Base-by-base conservation (phyloP, 2,888 invertebrate species). In the Prostheceraeus crozeri region DNA sequence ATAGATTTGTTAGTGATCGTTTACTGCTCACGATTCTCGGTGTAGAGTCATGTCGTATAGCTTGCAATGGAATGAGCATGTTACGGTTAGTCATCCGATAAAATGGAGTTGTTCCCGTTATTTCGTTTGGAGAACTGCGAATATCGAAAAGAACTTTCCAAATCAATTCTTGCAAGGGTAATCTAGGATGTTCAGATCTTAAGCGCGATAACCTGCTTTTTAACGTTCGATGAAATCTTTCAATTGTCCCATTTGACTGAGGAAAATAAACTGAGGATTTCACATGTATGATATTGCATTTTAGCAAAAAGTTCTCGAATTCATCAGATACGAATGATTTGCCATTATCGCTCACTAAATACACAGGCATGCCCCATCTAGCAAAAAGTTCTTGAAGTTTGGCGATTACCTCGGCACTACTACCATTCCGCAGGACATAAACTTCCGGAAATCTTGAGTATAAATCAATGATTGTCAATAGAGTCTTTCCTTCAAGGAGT, bases 41-140 rank as follows among this genome's bases (percentile, higher is more conserved):
- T n/a, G n/a, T n/a, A n/a, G n/a, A n/a, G n/a, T n/a, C n/a, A n/a
- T n/a, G n/a, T n/a, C n/a, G n/a, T n/a, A n/a, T n/a, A n/a, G n/a
- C n/a, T n/a, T n/a, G n/a, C n/a, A n/a, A n/a, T n/a, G n/a, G n/a
- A 48, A 30, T 48, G 25, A 25, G 16, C 48, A 48, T 48, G 28
- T 48, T 48, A n/a, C 48, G 25, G 28, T 30, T 6, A 19, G 48
- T 48, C 6, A 48, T 28, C 11, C 25, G 48, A 48, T 28, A 48
- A 30, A 48, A 48, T 28, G 48, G 48, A 48, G 48, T 48, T 48
- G 16, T 40, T 40, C 40, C 40, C 14, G 40, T 40, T 16, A 40
- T n/a, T 21, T 40, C 40, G 19, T 40, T 40, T n/a, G 40, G 6
- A 14, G 19, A 16, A 40, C 40, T 40, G 14, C 6, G 40, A 40